Base-by-base conservation (phyloP, 2,797 vertebrate genomes). In the Percopsis omiscomaycus region DNA sequence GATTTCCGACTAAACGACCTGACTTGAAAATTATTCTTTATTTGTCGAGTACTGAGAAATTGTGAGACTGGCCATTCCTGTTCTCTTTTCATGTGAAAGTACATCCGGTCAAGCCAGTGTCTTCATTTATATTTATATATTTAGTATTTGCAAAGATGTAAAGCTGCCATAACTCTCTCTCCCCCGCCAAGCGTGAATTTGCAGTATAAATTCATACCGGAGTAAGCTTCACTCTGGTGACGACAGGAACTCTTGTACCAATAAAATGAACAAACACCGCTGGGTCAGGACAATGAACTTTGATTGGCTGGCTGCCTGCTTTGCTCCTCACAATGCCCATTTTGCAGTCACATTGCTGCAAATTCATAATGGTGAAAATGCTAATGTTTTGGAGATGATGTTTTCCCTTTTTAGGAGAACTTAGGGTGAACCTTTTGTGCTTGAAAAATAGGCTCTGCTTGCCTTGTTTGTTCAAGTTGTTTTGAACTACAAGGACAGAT, bases 251-350 rank as follows among this genome's bases (percentile, higher is more conserved):
- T 56, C 29, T 12, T 59, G 51, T 49, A 59, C 52, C 69, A 77
- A 71, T 80, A 82, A 70, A 52, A 3, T 30, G 55, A 14, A 15
- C 27, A 74, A 74, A 71, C 11, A 58, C 76, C 73, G 61, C 55
- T 45, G 49, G 42, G 49, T 32, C 53, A n/a, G 22, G 48, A 69
- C 55, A 69, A 51, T 56, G 54, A 66, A 30, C 10, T 8, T 13
- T 52, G 49, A 76, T 65, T 60, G 73, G 54, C 64, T 68, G 64
- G 14, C 56, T 62, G 16, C 45, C 62, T 61, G 49, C 37, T 22
- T 77, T 30, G 47, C 28, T 12, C 32, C 28, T 55, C 29, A 29
- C 55, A 42, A 29, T 37, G 57, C 48, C 48, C 46, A 67, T 50
- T 61, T 61, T 32, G 42, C 45, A 59, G 55, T 27, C 37, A 58